Base-by-base conservation (phyloP, 2,113 vertebrate species). In the Tyto alba region DNA sequence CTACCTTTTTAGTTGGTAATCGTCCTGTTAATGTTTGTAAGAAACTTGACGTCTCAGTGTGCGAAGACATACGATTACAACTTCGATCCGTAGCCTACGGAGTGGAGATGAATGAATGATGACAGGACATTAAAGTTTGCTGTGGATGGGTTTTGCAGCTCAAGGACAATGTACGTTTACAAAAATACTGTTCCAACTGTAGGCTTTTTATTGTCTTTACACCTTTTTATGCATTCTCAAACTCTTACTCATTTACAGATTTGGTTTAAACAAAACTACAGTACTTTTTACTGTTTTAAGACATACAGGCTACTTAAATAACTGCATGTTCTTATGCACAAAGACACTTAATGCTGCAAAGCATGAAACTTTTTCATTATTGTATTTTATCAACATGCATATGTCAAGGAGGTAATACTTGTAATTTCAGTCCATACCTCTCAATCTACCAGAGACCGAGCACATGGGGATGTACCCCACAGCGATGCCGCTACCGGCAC, bases 21-120 rank as follows among this genome's bases (percentile, higher is more conserved):
- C 99, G 99, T 99, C 99, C 99, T 98, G 99, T 99, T 99, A 99
- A 99, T 98, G 99, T 99, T 99, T 99, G 99, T 99, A 99, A 99
- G 99, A 99, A 99, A 99, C 99, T 99, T 99, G 99, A 98, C 98
- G 99, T 99, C 99, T 99, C 99, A 98, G 99, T 99, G 99, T 99
- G 99, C 98, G 99, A 99, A 99, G 99, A 99, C 99, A 99, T 99
- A 98, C 99, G 99, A 98, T 99, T 99, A 99, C 99, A 99, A 99
- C 99, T 99, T 98, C 99, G 99, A 98, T 99, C 99, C 99, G 99
- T 98, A 98, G 99, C 99, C 99, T 99, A 99, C 97, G 99, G 98
- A 97, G 98, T 99, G 99, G 98, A 98, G 98, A 99, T 99, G 99
- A 99, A 99, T 99, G 99, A 99, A 99, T 97, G 99, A 98, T 98